A percentile compares a stretch with the other conserved stretches of the same genome.
Evolutionary conservation across 2,797 vertebrate genomes (phyloP).

Genomic region (Botia kubotai): DNA sequence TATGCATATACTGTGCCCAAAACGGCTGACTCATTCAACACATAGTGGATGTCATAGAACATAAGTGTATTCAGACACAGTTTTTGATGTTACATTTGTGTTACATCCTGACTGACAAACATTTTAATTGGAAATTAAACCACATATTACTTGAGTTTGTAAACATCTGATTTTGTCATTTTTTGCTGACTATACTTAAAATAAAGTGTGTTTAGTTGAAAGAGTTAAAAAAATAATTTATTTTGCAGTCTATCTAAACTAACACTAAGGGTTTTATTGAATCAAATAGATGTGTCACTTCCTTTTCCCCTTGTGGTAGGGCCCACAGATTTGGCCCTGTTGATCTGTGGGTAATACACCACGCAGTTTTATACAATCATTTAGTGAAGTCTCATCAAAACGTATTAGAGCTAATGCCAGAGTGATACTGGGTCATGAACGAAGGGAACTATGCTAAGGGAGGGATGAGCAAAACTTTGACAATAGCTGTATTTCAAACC

Average conservation of each 20-base stretch:
- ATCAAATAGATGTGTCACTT: conserved; percentile 73
- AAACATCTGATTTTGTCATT: too few species aligned
- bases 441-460: conserved; percentile 24
- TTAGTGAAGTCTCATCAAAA: conserved; percentile 74
- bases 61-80: not conserved
- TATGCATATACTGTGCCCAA: not conserved
- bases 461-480: conserved; percentile 21
- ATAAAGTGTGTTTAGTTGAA: too few species aligned
- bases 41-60: not conserved
- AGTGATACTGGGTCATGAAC: conserved; percentile 54
- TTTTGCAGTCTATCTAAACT: not conserved
- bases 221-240: too few species aligned
- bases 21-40: not conserved
- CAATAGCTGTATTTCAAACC: conserved; percentile 4
- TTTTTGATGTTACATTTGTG: too few species aligned
- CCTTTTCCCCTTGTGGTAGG: conserved; percentile 69
- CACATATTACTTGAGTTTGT: too few species aligned
- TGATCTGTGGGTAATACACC: conserved; percentile 18
- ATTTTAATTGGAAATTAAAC: too few species aligned
- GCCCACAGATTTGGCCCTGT: conserved; percentile 26
- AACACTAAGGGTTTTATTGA: conserved; percentile 34
- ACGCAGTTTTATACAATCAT: conserved; percentile 21
- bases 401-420: conserved; percentile 67
- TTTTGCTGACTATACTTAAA: too few species aligned
- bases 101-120: too few species aligned